Evolutionary conservation across 2,888 invertebrate species (phyloP).

Genomic region (Leptodirus hochenwartii): DNA sequence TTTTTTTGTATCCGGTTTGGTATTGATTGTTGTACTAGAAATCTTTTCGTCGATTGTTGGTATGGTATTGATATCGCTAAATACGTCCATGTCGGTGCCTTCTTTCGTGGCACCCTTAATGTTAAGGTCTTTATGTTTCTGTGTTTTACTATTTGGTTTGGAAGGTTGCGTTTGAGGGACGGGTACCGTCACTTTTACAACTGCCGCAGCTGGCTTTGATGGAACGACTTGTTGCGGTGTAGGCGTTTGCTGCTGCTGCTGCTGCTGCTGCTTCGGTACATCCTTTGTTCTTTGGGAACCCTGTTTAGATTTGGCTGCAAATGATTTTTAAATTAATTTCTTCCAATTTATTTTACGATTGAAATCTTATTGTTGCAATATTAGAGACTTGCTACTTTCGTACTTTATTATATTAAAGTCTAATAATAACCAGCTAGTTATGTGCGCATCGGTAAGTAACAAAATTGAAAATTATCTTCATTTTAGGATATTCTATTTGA

Average conservation of each 20-base stretch:
- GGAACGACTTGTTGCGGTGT: conserved; percentile 8
- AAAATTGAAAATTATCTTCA: conserved; percentile 1
- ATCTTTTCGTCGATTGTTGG: conserved; percentile 10
- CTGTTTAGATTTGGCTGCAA: conserved; percentile 23
- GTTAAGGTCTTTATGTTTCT: conserved; percentile 34
- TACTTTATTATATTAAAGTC: no score
- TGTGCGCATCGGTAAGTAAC: no score
- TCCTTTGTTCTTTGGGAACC: conserved; percentile 15
- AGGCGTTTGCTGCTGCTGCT: conserved; percentile 11
- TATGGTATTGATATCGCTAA: conserved; percentile 17
- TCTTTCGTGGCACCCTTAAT: conserved; percentile 38
- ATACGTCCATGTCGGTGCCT: conserved; percentile 41
- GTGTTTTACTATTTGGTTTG: conserved; percentile 30
- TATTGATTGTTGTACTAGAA: conserved; percentile 7
- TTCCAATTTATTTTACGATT: no score
- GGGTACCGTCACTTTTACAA: conserved; percentile 13
- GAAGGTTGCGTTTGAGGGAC: conserved; percentile 26
- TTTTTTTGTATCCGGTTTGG: conserved; percentile 4
- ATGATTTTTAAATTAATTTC: no score
- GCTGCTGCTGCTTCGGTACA: conserved; percentile 14
- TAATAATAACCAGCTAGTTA: no score
- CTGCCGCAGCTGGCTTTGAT: conserved; percentile 13
- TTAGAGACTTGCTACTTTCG: no score
- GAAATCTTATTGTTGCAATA: no score
- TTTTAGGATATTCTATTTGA: conserved; percentile 1